Evolutionary conservation across 2,113 vertebrate genomes (phyloP).

Genomic region (Psilopsiagon aymara): DNA sequence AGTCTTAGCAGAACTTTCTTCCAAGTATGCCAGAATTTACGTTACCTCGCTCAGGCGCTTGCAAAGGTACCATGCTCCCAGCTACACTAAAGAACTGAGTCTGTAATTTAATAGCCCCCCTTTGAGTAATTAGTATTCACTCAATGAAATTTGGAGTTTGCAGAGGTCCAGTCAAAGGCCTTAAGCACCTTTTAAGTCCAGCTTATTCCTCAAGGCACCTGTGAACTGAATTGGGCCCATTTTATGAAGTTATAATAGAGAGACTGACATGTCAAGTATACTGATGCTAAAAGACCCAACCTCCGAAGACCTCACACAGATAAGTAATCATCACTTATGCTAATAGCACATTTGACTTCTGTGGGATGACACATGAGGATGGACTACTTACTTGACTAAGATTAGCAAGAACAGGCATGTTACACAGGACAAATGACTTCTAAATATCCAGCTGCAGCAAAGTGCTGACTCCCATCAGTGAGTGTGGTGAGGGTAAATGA

Average conservation of each 20-base stretch:
- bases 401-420: slow-evolving; percentile 47
- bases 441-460: slow-evolving; percentile 34
- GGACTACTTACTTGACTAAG: slow-evolving; percentile 56
- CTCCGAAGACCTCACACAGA: slow-evolving; percentile 37
- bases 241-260: slow-evolving; percentile 48
- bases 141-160: not conserved
- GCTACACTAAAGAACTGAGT: not conserved
- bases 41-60: not conserved
- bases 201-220: slow-evolving; percentile 31
- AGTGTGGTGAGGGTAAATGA: slow-evolving; percentile 22
- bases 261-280: slow-evolving; percentile 5
- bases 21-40: not conserved
- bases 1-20: not conserved
- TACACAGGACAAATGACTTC: slow-evolving; percentile 44
- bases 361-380: slow-evolving; percentile 53
- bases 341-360: slow-evolving; percentile 52
- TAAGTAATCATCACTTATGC: slow-evolving; percentile 65
- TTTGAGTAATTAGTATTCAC: slow-evolving; percentile 15
- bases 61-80: rapidly evolving
- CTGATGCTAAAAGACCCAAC: slow-evolving; percentile 31
- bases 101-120: slow-evolving; percentile 14
- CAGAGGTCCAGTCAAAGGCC: slow-evolving; percentile 41
- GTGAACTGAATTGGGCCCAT: slow-evolving; percentile 36
- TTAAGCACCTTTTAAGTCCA: slow-evolving; percentile 12
- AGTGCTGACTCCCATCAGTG: slow-evolving; percentile 28